Conservation (phyloP, 1,140 invertebrate species). For the Phocides pigmalion region DNA sequence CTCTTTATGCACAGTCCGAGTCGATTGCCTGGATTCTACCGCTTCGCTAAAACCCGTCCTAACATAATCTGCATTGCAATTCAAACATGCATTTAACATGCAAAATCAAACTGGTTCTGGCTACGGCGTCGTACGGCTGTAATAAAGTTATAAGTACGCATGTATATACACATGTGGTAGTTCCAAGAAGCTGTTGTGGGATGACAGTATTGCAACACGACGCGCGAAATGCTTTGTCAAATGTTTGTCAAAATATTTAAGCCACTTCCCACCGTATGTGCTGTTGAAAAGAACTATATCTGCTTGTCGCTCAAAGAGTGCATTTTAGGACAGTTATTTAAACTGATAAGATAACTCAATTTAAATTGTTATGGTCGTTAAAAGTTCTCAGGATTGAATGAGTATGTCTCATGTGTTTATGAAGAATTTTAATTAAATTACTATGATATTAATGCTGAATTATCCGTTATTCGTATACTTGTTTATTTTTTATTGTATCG, state of each 20-base stretch:
- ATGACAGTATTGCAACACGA: conserved; percentile 6
- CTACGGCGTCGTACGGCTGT: not conserved
- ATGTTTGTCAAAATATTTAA: conserved; percentile 1
- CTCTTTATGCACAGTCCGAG: not conserved
- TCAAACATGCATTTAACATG: conserved; percentile 17
- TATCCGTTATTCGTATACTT: too few species aligned
- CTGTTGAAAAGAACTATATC: not conserved
- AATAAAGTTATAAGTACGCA: conserved; percentile 1
- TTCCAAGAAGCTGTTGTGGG: conserved; percentile 25
- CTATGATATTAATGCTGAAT: too few species aligned
- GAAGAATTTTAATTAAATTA: too few species aligned
- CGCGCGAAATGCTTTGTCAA: not conserved
- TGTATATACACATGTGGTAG: not conserved
- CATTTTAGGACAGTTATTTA: not conserved
- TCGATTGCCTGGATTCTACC: conserved; percentile 13
- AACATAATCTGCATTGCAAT: conserved; percentile 21
- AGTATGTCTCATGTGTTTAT: too few species aligned
- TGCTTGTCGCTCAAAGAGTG: not conserved
- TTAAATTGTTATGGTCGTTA: not conserved
- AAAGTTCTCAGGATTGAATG: not conserved
- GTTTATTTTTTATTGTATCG: too few species aligned
- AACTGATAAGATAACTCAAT: not conserved
- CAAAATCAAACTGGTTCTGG: conserved; percentile 12
- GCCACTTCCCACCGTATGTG: not conserved
- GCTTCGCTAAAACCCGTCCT: not conserved